These are phyloP conservation scores for Cremastobaeus sp. DNA, from an alignment of 2,888 invertebrate species.

Conservation along the genomic window DNA sequence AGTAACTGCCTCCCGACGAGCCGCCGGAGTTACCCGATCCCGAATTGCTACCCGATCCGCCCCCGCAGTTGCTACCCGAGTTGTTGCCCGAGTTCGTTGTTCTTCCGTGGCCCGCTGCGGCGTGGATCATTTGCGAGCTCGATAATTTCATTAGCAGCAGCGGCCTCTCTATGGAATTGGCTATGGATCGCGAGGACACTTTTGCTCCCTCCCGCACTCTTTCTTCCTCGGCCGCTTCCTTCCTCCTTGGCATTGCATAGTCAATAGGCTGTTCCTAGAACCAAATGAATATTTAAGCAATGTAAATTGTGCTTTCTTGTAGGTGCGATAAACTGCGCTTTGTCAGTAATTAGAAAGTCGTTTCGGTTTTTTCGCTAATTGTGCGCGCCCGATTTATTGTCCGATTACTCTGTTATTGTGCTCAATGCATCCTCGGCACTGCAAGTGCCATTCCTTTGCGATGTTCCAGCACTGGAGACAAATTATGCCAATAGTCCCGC, in stretches of 20 bases:
- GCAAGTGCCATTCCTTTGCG: no score
- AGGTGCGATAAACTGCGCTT: slow-evolving; percentile 15
- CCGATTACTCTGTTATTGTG: no score
- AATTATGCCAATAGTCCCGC: no score
- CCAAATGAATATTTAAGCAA: slow-evolving; percentile 46
- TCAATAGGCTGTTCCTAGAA: slow-evolving; percentile 90
- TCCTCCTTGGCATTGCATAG: slow-evolving; percentile 90
- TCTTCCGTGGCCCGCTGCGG: slow-evolving; percentile 89
- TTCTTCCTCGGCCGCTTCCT: slow-evolving; percentile 82
- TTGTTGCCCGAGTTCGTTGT: slow-evolving; percentile 80
- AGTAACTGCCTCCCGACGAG: slow-evolving; percentile 76
- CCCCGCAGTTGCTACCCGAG: slow-evolving; percentile 69
- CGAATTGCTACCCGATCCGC: slow-evolving; percentile 63
- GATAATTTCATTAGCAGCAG: slow-evolving; percentile 74
- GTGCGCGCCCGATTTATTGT: no score
- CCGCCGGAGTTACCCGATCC: slow-evolving; percentile 63
- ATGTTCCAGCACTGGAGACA: no score
- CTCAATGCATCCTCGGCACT: no score
- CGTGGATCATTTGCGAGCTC: slow-evolving; percentile 71
- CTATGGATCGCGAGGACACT: slow-evolving; percentile 71
- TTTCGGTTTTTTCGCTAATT: slow-evolving; percentile 6
- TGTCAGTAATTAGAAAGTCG: slow-evolving; percentile 21
- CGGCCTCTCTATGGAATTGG: slow-evolving; percentile 75
- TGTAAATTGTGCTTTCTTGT: slow-evolving; percentile 26
- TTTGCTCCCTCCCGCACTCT: slow-evolving; percentile 80